Conservation (phyloP, 2,888 invertebrate genomes). For the Embidobia sp. region DNA sequence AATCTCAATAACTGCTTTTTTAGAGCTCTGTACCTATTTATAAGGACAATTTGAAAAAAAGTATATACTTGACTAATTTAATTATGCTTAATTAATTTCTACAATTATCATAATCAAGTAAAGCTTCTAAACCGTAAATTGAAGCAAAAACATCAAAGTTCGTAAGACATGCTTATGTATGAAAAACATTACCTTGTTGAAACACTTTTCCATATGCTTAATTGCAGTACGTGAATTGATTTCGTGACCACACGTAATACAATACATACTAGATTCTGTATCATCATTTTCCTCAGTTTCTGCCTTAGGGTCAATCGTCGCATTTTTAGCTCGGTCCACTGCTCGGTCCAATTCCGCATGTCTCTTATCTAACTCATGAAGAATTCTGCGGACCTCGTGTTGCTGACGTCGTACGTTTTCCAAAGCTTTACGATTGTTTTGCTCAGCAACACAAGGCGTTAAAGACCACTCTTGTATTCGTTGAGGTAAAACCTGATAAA, state of each 20-base stretch:
- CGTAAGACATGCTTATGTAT: too few species aligned
- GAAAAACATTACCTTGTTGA: slow-evolving; percentile 94
- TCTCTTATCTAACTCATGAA: slow-evolving; percentile 90
- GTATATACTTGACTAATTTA: too few species aligned
- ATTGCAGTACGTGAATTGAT: slow-evolving; percentile 95
- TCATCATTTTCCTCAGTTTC: slow-evolving; percentile 86
- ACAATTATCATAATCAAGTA: too few species aligned
- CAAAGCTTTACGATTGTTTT: slow-evolving; percentile 87
- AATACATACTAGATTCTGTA: slow-evolving; percentile 92
- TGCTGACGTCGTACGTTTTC: slow-evolving; percentile 91
- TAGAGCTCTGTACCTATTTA: too few species aligned
- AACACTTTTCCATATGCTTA: slow-evolving; percentile 99
- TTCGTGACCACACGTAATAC: slow-evolving; percentile 98
- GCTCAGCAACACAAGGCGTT: slow-evolving; percentile 93
- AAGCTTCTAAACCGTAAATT: too few species aligned
- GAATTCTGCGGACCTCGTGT: slow-evolving; percentile 88
- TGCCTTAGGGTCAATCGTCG: slow-evolving; percentile 85
- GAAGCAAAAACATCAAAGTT: too few species aligned
- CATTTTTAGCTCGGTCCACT: slow-evolving; percentile 89
- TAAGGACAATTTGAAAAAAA: too few species aligned
- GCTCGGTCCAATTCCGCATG: slow-evolving; percentile 90
- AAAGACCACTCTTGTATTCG: slow-evolving; percentile 97
- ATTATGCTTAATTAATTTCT: too few species aligned
- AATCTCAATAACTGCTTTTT: too few species aligned
- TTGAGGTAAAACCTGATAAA: slow-evolving; percentile 92